Conservation (phyloP, 1,140 invertebrate genomes). For the Drosophila rufa region DNA sequence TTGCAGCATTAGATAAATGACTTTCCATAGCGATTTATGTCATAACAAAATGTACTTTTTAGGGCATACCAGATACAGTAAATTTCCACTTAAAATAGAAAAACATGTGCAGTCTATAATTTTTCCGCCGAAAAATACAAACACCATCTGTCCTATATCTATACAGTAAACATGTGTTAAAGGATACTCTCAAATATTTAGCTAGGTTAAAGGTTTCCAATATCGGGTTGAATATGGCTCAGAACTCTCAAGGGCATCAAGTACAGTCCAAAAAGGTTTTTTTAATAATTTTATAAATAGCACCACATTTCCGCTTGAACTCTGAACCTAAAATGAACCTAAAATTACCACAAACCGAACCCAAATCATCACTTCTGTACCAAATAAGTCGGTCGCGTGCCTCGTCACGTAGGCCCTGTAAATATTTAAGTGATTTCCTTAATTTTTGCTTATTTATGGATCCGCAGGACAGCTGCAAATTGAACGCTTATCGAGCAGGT, state of each 20-base stretch:
- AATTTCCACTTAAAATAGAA: not conserved
- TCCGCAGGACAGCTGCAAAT: constrained; percentile 49
- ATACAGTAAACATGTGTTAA: not conserved
- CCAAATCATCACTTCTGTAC: constrained; percentile 1
- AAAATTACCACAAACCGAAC: not conserved
- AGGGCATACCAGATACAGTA: not conserved
- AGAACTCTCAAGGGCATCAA: not conserved
- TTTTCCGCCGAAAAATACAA: not conserved
- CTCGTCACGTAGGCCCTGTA: constrained; percentile 60
- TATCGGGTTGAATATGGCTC: too few species aligned
- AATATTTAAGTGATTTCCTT: constrained; percentile 32
- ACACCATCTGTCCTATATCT: not conserved
- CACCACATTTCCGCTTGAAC: not conserved
- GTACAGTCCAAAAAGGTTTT: not conserved
- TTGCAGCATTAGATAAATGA: too few species aligned
- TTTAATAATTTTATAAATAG: not conserved
- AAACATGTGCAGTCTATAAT: not conserved
- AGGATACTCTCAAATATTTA: not conserved
- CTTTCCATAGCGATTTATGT: too few species aligned
- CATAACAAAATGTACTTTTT: not conserved
- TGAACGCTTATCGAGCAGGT: constrained; percentile 47
- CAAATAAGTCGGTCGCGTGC: constrained; percentile 9
- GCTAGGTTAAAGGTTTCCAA: too few species aligned
- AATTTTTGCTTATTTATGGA: constrained; percentile 7
- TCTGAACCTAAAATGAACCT: not conserved